phyloP scores from a whole-genome alignment of 2,113 vertebrate species.

The Catharus minimus region DNA sequence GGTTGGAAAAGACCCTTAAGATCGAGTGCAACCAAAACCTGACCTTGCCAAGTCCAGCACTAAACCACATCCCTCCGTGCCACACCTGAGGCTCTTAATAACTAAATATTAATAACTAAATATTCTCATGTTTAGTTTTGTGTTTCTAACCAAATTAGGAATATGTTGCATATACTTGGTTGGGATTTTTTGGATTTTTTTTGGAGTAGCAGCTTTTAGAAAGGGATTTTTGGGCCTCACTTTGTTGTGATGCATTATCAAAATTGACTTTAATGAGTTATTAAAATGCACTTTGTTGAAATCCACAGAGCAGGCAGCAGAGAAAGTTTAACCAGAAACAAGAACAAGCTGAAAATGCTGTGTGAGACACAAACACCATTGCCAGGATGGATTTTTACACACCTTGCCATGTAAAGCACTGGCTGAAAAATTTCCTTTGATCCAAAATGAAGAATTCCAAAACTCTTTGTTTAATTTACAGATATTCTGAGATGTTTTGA shows the following conservation, averaged over 20 bases:
- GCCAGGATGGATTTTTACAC: background rate
- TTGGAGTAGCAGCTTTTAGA: background rate
- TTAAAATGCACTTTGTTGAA: background rate
- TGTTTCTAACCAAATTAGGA: background rate
- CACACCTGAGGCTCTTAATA: background rate
- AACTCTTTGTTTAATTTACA: background rate
- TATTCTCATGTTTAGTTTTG: background rate
- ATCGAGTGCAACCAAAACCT: background rate
- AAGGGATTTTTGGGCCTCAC: background rate
- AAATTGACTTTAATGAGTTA: background rate
- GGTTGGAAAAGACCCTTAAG: background rate
- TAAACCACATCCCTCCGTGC: accelerated
- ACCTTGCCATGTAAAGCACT: background rate
- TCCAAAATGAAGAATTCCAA: background rate
- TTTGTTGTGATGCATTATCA: background rate
- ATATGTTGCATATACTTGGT: accelerated
- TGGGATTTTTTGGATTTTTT: background rate
- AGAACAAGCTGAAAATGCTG: background rate
- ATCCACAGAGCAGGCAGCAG: background rate
- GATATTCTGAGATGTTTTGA: background rate
- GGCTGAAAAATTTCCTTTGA: background rate
- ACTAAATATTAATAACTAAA: background rate
- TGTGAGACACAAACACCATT: background rate
- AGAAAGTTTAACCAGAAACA: background rate
- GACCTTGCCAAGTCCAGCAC: background rate